These are phyloP conservation scores for Paedocypris sp. DNA, from an alignment of 2,113 vertebrate species.

Conservation along the genomic window DNA sequence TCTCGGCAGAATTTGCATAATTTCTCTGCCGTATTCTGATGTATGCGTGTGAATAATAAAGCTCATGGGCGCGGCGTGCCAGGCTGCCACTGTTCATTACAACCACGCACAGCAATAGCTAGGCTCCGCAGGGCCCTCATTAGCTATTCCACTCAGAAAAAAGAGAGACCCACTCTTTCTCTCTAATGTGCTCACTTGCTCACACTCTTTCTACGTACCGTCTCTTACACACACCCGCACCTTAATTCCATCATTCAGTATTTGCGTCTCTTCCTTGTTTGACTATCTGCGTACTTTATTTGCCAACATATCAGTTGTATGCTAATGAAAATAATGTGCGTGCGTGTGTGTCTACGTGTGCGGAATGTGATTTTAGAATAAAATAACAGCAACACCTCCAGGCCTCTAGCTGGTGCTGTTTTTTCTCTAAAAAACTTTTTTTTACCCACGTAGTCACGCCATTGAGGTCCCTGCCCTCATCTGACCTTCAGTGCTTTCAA, in stretches of 20 bases:
- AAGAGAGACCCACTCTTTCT: constrained; percentile 25
- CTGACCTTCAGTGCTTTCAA: constrained; percentile 17
- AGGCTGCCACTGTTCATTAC: constrained; percentile 53
- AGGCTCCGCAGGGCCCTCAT: constrained; percentile 45
- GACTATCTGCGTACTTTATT: no score
- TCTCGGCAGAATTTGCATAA: constrained; percentile 46
- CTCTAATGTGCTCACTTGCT: background rate
- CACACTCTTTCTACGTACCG: background rate
- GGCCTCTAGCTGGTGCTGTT: constrained; percentile 19
- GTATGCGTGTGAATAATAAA: constrained; percentile 54
- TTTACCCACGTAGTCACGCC: constrained; percentile 2
- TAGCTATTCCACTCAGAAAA: constrained; percentile 45
- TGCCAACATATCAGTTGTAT: no score
- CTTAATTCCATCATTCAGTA: background rate
- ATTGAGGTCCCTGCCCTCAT: constrained; percentile 12
- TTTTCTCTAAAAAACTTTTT: background rate
- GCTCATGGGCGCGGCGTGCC: constrained; percentile 40
- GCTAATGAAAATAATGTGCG: background rate
- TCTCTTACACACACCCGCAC: background rate
- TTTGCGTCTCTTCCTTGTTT: background rate
- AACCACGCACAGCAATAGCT: constrained; percentile 32
- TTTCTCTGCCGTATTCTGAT: constrained; percentile 49
- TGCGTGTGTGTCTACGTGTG: background rate
- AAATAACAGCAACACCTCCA: constrained; percentile 14
- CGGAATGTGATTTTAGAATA: background rate